Conservation (phyloP, 2,113 vertebrate species). For the Antechinus stuartii region DNA sequence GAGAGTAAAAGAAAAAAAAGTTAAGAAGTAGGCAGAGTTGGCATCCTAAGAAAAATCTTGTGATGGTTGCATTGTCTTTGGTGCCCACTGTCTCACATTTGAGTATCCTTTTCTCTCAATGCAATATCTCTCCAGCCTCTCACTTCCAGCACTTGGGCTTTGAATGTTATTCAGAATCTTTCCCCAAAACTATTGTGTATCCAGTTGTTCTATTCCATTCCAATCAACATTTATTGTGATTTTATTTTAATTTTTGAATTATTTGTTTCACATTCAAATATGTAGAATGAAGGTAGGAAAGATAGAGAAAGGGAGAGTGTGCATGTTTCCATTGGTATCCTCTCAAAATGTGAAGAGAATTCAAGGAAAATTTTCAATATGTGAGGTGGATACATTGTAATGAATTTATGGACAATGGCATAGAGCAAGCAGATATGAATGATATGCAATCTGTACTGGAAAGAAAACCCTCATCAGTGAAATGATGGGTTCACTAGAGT, state of each 20-base stretch:
- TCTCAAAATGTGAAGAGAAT: not conserved
- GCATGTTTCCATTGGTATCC: not conserved
- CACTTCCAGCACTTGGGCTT: not conserved
- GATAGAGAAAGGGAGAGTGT: not conserved
- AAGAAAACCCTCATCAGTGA: not conserved
- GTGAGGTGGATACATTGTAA: not conserved
- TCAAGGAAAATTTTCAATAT: not conserved
- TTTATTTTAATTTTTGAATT: not conserved
- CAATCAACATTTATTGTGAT: not conserved
- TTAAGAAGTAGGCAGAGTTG: not conserved
- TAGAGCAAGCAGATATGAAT: not conserved
- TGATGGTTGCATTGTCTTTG: not conserved
- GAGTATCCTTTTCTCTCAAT: not conserved
- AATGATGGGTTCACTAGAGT: not conserved
- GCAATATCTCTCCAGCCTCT: not conserved
- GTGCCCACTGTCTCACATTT: not conserved
- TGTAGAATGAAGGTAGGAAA: not conserved
- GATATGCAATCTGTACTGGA: not conserved
- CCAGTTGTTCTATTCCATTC: not conserved
- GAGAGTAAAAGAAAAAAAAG: not conserved
- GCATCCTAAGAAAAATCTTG: not conserved
- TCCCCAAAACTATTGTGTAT: not conserved
- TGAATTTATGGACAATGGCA: not conserved
- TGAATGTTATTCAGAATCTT: not conserved
- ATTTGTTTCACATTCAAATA: not conserved